Conservation (phyloP, 2,888 invertebrate species). For the Elysia crispata region DNA sequence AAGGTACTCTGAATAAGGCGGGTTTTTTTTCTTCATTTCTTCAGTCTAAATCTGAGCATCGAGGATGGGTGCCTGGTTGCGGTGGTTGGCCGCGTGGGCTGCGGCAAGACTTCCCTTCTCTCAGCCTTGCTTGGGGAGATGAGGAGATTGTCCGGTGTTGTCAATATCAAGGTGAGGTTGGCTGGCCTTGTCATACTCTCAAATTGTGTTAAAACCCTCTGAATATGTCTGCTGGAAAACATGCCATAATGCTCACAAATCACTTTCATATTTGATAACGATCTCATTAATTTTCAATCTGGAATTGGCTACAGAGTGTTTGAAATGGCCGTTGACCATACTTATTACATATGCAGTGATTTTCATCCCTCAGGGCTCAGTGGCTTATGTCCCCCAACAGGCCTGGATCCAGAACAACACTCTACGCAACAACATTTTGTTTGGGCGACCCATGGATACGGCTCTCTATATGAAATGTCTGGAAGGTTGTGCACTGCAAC, state of each 20-base stretch:
- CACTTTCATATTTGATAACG: too few species aligned
- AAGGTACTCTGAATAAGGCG: too few species aligned
- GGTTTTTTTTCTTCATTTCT: too few species aligned
- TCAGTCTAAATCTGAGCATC: slow-evolving; percentile 47
- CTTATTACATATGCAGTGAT: too few species aligned
- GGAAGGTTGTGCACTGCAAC: slow-evolving; percentile 91
- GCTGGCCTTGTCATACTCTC: too few species aligned
- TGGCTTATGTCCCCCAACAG: slow-evolving; percentile 80
- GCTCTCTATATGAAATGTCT: slow-evolving; percentile 88
- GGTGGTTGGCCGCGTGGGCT: slow-evolving; percentile 50
- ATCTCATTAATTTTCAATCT: too few species aligned
- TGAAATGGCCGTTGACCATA: too few species aligned
- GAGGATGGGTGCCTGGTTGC: slow-evolving; percentile 47
- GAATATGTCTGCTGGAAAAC: too few species aligned
- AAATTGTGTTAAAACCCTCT: too few species aligned
- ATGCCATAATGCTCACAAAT: too few species aligned
- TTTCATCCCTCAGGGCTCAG: slow-evolving; percentile 72
- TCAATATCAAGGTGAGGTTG: slow-evolving; percentile 48
- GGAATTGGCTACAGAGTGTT: too few species aligned
- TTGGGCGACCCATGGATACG: slow-evolving; percentile 87
- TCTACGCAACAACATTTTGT: slow-evolving; percentile 93
- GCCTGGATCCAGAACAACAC: slow-evolving; percentile 99
- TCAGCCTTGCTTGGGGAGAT: slow-evolving; percentile 50
- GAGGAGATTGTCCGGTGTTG: slow-evolving; percentile 40
- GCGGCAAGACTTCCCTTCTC: slow-evolving; percentile 51